Conservation (phyloP, 1,140 invertebrate species). For the Euglossa dilemma region DNA sequence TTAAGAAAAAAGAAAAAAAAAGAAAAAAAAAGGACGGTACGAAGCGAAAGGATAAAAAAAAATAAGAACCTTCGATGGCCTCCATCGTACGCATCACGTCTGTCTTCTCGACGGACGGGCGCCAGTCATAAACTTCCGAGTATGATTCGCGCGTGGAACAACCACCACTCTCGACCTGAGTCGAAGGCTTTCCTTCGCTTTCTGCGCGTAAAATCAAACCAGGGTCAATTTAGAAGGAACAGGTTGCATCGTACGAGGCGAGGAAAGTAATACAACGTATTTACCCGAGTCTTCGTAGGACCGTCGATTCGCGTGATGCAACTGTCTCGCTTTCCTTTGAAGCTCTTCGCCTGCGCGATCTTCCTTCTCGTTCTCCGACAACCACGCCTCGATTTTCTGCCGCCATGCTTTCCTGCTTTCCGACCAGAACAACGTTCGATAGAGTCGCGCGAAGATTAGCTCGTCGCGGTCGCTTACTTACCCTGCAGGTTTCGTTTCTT, state of each 20-base stretch:
- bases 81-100: constrained; percentile 93
- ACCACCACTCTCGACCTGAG: constrained; percentile 88
- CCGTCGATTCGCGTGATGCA: constrained; percentile 86
- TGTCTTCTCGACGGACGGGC: constrained; percentile 90
- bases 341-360: constrained; percentile 88
- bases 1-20: no score
- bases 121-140: constrained; percentile 90
- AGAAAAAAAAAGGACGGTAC: no score
- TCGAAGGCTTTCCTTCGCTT: constrained; percentile 88
- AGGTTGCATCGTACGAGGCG: neutral
- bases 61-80: constrained; percentile 91
- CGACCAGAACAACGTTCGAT: neutral
- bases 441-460: neutral
- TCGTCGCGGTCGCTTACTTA: constrained; percentile 58
- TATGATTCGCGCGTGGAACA: constrained; percentile 81
- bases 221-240: neutral
- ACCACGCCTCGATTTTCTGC: constrained; percentile 95
- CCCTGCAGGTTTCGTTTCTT: constrained; percentile 80
- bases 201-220: constrained; percentile 80
- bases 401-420: constrained; percentile 86
- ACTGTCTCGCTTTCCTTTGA: constrained; percentile 84
- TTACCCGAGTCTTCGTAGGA: constrained; percentile 92
- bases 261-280: neutral
- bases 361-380: constrained; percentile 93
- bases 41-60: neutral